Evolutionary conservation across 2,888 invertebrate genomes (phyloP), one percentile per base, ranked within the genome.

Genomic region (Podabrus alpinus): DNA sequence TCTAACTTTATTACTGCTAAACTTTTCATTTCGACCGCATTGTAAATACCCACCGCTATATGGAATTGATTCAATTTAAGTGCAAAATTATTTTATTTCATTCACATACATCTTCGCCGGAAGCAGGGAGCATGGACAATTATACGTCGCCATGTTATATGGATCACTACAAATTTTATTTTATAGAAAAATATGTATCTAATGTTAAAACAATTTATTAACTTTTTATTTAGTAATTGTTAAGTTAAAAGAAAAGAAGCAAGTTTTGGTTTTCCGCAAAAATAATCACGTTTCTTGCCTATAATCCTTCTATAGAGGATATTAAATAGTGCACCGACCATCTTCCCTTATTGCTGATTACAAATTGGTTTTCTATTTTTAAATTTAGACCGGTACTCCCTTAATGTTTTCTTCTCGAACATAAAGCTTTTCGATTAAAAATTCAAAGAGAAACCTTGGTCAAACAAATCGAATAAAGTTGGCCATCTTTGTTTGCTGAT

Each of bases 391-490:
- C 29, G n/a, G 29, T 45, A 45, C n/a, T 45, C 1, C 45, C 45
- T n/a, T 45, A 45, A 45, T 45, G 45, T 45, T 45, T 45, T 45
- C 45, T 45, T n/a, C 45, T 45, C n/a, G n/a, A 45, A n/a, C 45
- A 45, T 45, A 45, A 45, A 45, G 45, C 45, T n/a, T 45, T 45
- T 45, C 45, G 45, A 45, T 45, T 45, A 45, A 45, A 45, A 45
- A 45, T 45, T 45, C 45, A 45, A 45, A 45, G 45, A 45, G 45
- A 45, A 45, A 7, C n/a, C 45, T 45, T 45, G 45, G 45, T 45
- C 45, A 45, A 45, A 45, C 45, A 45, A 45, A 45, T 45, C 64
- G 62, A 70, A 70, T 64, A 62, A 70, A 70, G 62, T 61, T 69
- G 24, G 59, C 61, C 45, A 13, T 60, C 61, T 25, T 24, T 24